Conservation (phyloP, 2,797 vertebrate species). For the Enteromius treurensis region DNA sequence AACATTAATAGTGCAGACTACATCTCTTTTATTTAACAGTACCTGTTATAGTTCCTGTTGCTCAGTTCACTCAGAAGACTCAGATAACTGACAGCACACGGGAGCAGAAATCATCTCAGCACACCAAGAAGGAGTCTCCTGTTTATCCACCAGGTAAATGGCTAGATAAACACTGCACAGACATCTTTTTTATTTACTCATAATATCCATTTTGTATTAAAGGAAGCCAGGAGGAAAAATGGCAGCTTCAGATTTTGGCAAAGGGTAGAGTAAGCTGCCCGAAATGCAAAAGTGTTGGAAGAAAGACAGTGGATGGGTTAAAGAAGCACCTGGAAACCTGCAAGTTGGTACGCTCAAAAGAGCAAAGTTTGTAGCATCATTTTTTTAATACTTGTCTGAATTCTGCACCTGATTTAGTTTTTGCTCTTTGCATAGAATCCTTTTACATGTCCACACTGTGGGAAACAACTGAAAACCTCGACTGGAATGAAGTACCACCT, state of each 20-base stretch:
- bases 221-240: conserved; percentile 91
- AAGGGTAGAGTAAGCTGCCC: conserved; percentile 91
- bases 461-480: conserved; percentile 91
- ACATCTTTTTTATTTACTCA: not conserved
- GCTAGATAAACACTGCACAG: not conserved
- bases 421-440: conserved; percentile 76
- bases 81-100: conserved; percentile 34
- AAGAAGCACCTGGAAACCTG: conserved; percentile 95
- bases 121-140: conserved; percentile 74
- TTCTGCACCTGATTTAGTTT: not conserved
- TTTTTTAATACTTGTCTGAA: not conserved
- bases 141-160: conserved; percentile 72
- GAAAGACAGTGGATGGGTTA: conserved; percentile 93
- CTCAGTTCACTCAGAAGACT: conserved; percentile 46
- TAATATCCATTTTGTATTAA: conserved; percentile 30
- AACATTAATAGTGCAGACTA: not conserved
- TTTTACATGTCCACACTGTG: conserved; percentile 91
- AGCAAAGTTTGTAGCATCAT: not conserved
- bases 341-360: conserved; percentile 75
- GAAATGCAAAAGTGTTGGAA: conserved; percentile 89
- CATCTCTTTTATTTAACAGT: not conserved
- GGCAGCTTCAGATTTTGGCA: conserved; percentile 89
- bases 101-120: conserved; percentile 58
- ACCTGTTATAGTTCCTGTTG: conserved; percentile 53
- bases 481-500: conserved; percentile 96